Percentiles rank a stretch among this genome's conserved stretches.
These are phyloP conservation scores for Cryptoblepharus egeriae DNA, from an alignment of 2,797 vertebrate species.

Conservation along the genomic window DNA sequence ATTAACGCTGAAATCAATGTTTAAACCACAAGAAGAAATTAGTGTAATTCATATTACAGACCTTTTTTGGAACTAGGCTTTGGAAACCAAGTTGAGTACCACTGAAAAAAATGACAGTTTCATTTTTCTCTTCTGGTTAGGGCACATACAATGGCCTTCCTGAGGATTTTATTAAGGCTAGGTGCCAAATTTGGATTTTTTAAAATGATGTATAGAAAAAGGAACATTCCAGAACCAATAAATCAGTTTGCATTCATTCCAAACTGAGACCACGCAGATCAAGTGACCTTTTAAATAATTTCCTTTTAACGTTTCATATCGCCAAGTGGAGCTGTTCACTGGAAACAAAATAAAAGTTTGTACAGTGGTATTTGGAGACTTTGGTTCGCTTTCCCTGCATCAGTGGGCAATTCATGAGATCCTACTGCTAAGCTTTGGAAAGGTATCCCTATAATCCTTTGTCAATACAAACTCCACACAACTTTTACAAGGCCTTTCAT, in stretches of 20 bases:
- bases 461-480: slow-evolving; percentile 63
- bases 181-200: slow-evolving; percentile 62
- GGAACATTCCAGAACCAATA: slow-evolving; percentile 69
- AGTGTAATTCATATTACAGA: slow-evolving; percentile 82
- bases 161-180: slow-evolving; percentile 68
- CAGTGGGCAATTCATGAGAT: slow-evolving; percentile 65
- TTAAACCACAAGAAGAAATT: slow-evolving; percentile 88
- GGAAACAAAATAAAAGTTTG: slow-evolving; percentile 45
- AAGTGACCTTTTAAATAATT: slow-evolving; percentile 71
- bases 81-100: slow-evolving; percentile 80
- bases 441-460: slow-evolving; percentile 68
- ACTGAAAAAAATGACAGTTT: slow-evolving; percentile 82
- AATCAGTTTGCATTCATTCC: slow-evolving; percentile 68
- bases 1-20: slow-evolving; percentile 92
- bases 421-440: slow-evolving; percentile 65
- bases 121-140: slow-evolving; percentile 69
- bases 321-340: slow-evolving; percentile 51
- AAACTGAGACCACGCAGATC: slow-evolving; percentile 67
- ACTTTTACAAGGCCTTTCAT: slow-evolving; percentile 65
- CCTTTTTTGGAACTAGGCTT: slow-evolving; percentile 63
- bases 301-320: slow-evolving; percentile 52
- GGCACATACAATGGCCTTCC: slow-evolving; percentile 61
- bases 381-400: slow-evolving; percentile 59
- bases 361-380: slow-evolving; percentile 56
- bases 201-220: slow-evolving; percentile 71